These are phyloP conservation scores for Drosophila pseudotalamancana DNA, from an alignment of 2,888 invertebrate species.

Conservation along the genomic window DNA sequence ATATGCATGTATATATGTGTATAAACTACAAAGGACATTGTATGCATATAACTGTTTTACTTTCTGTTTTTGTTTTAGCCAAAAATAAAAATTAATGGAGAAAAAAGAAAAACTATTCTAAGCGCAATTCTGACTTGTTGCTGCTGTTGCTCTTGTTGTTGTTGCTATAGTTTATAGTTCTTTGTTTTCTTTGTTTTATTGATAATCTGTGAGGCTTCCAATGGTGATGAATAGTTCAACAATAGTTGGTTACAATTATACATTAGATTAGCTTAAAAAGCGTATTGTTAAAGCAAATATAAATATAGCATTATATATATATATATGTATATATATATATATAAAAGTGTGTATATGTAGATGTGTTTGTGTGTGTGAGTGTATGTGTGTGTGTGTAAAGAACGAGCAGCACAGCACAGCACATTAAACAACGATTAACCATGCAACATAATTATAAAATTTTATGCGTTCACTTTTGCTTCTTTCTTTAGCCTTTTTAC, in stretches of 20 bases:
- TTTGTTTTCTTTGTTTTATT: slow-evolving; percentile 25
- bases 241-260: slow-evolving; percentile 52
- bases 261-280: slow-evolving; percentile 64
- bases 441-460: slow-evolving; percentile 24
- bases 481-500: background rate
- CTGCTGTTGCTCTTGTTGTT: slow-evolving; percentile 5
- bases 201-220: slow-evolving; percentile 48
- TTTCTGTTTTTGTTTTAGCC: background rate
- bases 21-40: slow-evolving; percentile 26
- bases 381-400: slow-evolving; percentile 6
- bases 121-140: slow-evolving; percentile 14
- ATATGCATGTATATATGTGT: background rate
- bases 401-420: slow-evolving; percentile 12
- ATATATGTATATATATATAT: slow-evolving; percentile 9
- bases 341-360: background rate
- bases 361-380: slow-evolving; percentile 3
- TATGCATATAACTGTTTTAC: slow-evolving; percentile 6
- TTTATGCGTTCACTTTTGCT: background rate
- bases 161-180: background rate
- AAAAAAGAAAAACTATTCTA: slow-evolving; percentile 9
- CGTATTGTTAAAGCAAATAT: slow-evolving; percentile 64
- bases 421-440: slow-evolving; percentile 16
- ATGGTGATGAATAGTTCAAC: slow-evolving; percentile 48
- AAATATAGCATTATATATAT: slow-evolving; percentile 29
- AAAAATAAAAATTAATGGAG: background rate